Percentiles rank a stretch among this genome's conserved stretches.
These are phyloP conservation scores for Oncorhynchus mykiss DNA, from an alignment of 2,113 vertebrate genomes.

Conservation along the genomic window DNA sequence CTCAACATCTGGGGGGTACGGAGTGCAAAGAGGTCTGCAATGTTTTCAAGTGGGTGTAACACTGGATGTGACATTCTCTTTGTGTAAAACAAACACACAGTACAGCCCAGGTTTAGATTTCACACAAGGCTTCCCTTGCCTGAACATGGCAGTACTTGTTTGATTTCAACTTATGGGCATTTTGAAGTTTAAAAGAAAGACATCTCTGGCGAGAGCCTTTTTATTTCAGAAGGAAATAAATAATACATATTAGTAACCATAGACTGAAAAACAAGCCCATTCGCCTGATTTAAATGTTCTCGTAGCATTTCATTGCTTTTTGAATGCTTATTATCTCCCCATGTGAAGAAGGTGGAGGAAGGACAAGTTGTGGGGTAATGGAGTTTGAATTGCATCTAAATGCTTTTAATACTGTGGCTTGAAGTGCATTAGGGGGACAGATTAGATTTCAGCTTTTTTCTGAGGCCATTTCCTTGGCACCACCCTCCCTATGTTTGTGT, in stretches of 20 bases:
- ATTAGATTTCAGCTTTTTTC: conserved; percentile 22
- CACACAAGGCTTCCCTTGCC: neutral
- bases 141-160: conserved; percentile 7
- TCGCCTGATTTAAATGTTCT: neutral
- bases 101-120: too few species aligned
- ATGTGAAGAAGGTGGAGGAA: conserved; percentile 5
- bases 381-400: conserved; percentile 23
- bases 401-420: conserved; percentile 27
- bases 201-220: too few species aligned
- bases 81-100: neutral
- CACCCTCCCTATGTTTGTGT: neutral
- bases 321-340: conserved; percentile 8
- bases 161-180: neutral
- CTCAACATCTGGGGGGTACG: conserved; percentile 74
- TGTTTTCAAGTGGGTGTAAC: neutral
- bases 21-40: neutral
- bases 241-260: too few species aligned
- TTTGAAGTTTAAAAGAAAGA: too few species aligned
- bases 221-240: too few species aligned
- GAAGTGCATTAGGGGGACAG: conserved; percentile 28
- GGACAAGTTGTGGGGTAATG: conserved; percentile 6
- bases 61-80: neutral
- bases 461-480: conserved; percentile 5
- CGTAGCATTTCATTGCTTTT: neutral
- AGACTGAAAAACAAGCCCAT: too few species aligned